Evolutionary conservation across 2,113 vertebrate species (phyloP).

Genomic region (Amblyopsis rosae): DNA sequence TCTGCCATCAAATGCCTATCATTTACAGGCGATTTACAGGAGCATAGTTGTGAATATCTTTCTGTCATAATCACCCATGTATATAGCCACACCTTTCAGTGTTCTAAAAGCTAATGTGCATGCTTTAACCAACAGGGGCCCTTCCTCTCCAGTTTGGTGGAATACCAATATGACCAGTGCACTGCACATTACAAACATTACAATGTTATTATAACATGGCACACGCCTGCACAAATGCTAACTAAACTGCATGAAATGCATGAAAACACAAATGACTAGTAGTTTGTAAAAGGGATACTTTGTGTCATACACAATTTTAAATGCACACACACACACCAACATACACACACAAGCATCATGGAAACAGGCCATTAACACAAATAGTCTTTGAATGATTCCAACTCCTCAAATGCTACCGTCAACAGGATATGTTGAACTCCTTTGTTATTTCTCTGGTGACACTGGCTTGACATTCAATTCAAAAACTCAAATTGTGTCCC

Average conservation of each 20-base stretch:
- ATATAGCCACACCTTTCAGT: slow-evolving; percentile 48
- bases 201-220: neutral
- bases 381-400: slow-evolving; percentile 57
- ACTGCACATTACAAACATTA: slow-evolving; percentile 1
- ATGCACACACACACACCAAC: too few relatives aligned
- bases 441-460: slow-evolving; percentile 58
- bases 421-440: slow-evolving; percentile 59
- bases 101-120: slow-evolving; percentile 52
- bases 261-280: too few relatives aligned
- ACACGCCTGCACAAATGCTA: neutral
- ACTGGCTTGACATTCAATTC: slow-evolving; percentile 45
- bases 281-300: too few relatives aligned
- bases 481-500: slow-evolving; percentile 12
- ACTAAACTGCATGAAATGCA: too few relatives aligned
- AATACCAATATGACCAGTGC: slow-evolving; percentile 56
- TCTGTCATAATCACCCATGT: slow-evolving; percentile 30
- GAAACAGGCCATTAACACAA: slow-evolving; percentile 53
- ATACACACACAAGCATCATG: neutral
- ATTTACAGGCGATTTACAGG: slow-evolving; percentile 12
- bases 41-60: slow-evolving; percentile 26
- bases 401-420: slow-evolving; percentile 69
- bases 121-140: slow-evolving; percentile 71
- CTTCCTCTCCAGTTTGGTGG: slow-evolving; percentile 35
- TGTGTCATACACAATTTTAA: too few relatives aligned
- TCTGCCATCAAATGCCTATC: slow-evolving; percentile 9